Conservation (phyloP, 2,888 invertebrate species). For the Agrotis clavis region DNA sequence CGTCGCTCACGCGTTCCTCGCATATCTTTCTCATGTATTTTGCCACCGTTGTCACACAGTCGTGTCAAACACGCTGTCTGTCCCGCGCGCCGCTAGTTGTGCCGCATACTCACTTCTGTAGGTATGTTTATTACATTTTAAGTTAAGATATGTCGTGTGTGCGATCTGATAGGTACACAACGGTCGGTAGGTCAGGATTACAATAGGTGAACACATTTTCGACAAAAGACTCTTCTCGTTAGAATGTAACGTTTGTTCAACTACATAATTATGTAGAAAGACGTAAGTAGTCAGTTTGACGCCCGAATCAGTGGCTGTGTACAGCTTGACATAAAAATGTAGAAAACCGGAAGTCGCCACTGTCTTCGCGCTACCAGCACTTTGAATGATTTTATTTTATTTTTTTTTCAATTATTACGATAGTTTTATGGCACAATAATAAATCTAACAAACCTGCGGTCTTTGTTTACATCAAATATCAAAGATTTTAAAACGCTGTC, state of each 20-base stretch:
- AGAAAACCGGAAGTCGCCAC: too few species aligned
- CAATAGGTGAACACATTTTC: not conserved
- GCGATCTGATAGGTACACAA: not conserved
- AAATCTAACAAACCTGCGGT: too few species aligned
- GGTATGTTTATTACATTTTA: not conserved
- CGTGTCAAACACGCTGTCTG: not conserved
- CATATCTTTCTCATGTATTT: slow-evolving; percentile 14
- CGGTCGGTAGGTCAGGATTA: not conserved
- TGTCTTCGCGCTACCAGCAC: too few species aligned
- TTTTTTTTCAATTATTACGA: too few species aligned
- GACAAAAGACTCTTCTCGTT: not conserved
- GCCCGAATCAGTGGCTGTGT: not conserved
- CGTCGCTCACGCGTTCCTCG: slow-evolving; percentile 8
- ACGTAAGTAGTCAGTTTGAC: not conserved
- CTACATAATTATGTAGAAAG: not conserved
- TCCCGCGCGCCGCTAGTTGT: not conserved
- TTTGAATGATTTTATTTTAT: too few species aligned
- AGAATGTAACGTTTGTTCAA: not conserved
- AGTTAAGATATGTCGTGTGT: not conserved
- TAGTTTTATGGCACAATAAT: too few species aligned
- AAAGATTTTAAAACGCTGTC: too few species aligned
- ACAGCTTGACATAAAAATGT: too few species aligned
- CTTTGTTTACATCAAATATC: too few species aligned
- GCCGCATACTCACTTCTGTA: not conserved
- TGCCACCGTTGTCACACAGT: not conserved